Percentiles rank a stretch among this genome's conserved stretches.
phyloP scores from a whole-genome alignment of 2,888 invertebrate genomes.

The Pterostichus madidus region DNA sequence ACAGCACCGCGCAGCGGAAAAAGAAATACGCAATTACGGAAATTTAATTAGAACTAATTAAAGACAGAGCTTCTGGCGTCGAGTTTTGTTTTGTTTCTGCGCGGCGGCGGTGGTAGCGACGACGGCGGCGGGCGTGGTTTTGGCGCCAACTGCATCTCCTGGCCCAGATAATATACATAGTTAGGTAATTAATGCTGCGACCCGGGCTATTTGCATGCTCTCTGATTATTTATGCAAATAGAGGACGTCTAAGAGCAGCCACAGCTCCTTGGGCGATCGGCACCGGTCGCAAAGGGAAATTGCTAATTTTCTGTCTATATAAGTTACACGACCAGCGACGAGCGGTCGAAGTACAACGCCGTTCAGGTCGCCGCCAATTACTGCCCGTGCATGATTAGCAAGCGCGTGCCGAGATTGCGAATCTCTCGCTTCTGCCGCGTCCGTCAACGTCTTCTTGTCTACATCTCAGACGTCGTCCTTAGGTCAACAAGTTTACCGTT shows the following conservation, averaged over 20 bases:
- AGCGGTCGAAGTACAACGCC: slow-evolving; percentile 6
- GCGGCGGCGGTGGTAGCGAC: slow-evolving; percentile 66
- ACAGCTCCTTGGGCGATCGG: slow-evolving; percentile 68
- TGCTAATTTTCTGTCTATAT: slow-evolving; percentile 75
- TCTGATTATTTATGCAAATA: slow-evolving; percentile 78
- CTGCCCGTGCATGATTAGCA: slow-evolving; percentile 73
- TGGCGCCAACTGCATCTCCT: slow-evolving; percentile 73
- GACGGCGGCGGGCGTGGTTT: slow-evolving; percentile 70
- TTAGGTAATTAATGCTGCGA: slow-evolving; percentile 77
- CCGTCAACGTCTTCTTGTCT: neutral
- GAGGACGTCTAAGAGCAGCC: slow-evolving; percentile 72
- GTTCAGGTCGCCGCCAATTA: slow-evolving; percentile 70
- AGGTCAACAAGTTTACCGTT: slow-evolving; percentile 28
- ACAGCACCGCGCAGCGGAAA: slow-evolving; percentile 69
- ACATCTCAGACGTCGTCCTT: slow-evolving; percentile 22
- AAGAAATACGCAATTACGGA: slow-evolving; percentile 74
- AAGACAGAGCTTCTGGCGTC: slow-evolving; percentile 71
- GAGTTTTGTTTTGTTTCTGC: slow-evolving; percentile 70
- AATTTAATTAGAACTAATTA: slow-evolving; percentile 77
- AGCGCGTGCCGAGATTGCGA: slow-evolving; percentile 68
- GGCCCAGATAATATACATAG: slow-evolving; percentile 74
- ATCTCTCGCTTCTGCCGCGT: slow-evolving; percentile 35
- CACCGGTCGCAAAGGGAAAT: slow-evolving; percentile 74
- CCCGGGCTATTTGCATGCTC: slow-evolving; percentile 76
- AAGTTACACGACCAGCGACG: slow-evolving; percentile 52